Evolutionary conservation across 2,888 invertebrate species (phyloP).

Genomic region (Eurytoma californica): DNA sequence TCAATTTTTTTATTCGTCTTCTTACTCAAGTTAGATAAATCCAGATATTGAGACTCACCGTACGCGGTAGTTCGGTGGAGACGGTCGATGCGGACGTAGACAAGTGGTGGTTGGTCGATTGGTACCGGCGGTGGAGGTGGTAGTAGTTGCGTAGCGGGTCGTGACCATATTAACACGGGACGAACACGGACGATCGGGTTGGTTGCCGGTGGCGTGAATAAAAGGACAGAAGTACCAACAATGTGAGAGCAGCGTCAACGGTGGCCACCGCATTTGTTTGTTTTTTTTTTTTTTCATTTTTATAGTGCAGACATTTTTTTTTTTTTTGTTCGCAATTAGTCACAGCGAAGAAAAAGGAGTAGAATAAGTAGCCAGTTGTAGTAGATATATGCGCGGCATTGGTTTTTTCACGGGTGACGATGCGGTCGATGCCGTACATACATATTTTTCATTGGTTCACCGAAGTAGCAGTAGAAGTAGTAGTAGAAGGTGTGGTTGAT

Average conservation of each 20-base stretch:
- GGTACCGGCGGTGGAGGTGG: too few species aligned
- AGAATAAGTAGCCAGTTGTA: constrained; percentile 54
- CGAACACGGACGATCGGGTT: constrained; percentile 57
- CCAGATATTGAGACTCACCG: constrained; percentile 68
- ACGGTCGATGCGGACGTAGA: constrained; percentile 55
- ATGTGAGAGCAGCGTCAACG: constrained; percentile 73
- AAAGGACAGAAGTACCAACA: constrained; percentile 74
- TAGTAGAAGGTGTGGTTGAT: constrained; percentile 60
- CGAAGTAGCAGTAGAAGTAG: constrained; percentile 63
- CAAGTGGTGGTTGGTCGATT: constrained; percentile 12
- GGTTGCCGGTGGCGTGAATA: constrained; percentile 59
- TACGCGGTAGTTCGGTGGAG: constrained; percentile 72
- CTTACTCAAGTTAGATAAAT: constrained; percentile 8
- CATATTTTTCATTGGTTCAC: constrained; percentile 57
- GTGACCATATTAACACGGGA: constrained; percentile 60
- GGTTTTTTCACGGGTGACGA: constrained; percentile 47
- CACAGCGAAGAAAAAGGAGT: constrained; percentile 50
- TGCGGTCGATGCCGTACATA: constrained; percentile 43
- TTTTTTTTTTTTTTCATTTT: constrained; percentile 30
- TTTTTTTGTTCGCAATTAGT: constrained; percentile 47
- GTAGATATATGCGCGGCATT: constrained; percentile 55
- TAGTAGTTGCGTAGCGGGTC: constrained; percentile 38
- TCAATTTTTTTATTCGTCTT: constrained; percentile 16
- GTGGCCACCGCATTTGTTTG: constrained; percentile 54
- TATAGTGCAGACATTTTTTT: constrained; percentile 32